Evolutionary conservation across 1,140 invertebrate species (phyloP), one percentile per base, ranked within the genome.

Genomic region (Trissolcus basalis): DNA sequence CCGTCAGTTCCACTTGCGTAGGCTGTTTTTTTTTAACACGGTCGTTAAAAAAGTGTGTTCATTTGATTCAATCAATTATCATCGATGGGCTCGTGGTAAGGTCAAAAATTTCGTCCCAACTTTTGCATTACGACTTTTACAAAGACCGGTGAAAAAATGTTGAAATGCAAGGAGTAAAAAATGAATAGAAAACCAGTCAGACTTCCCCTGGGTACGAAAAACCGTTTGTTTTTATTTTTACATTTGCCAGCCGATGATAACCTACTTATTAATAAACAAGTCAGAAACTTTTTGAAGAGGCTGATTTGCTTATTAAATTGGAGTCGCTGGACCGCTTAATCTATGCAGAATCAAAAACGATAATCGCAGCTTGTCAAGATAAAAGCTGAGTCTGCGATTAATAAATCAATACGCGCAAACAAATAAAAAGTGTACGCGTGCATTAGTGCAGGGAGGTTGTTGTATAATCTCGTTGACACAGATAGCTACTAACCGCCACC

Each of bases 381-480:
- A 61, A 48, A 61, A 9, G 6, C 41, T 0, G 27, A 54, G 11
- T 54, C 41, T 16, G 14, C 9, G 11, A 53, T 44, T 64, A 67
- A 74, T 61, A 74, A 74, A 74, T 74, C 61, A 78, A 74, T 56
- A 50, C 60, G 39, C 1, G n/a, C 9, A 51, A 56, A 73, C 61
- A 58, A 79, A 71, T 61, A 79, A 69, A 71, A 76, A 27, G 6
- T 1, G 70, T 69, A 61, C 61, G 67, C 69, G 56, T 69, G 69
- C 68, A 77, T 77, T 71, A 68, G 65, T 59, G 39, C 73, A 65
- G 68, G 73, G 77, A 73, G 55, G 69, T 63, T 58, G 65, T 81
- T 79, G 73, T 80, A 80, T 81, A 81, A 81, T 81, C 80, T 80
- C 70, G 76, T 78, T 80, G 76, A 78, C 76, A 81, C 78, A 73